Evolutionary conservation across 37 sponge, comb jelly and placozoan species (phyloP).

Genomic region (Lycopodina hypogea): DNA sequence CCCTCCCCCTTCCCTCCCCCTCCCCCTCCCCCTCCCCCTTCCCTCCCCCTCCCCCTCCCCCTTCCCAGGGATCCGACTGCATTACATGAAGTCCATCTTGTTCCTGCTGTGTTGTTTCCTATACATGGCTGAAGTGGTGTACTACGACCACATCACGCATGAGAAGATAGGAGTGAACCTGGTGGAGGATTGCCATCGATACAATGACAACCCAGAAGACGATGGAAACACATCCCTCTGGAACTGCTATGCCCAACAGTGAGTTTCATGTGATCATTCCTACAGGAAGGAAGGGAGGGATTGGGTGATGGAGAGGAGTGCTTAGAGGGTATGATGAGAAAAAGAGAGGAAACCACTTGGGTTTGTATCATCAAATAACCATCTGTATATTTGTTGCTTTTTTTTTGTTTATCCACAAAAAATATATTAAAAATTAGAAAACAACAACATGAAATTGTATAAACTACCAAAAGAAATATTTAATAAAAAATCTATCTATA

Average conservation of each 20-base stretch:
- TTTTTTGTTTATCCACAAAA: too few relatives aligned
- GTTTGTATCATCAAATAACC: too few relatives aligned
- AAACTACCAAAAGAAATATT: too few relatives aligned
- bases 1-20: too few relatives aligned
- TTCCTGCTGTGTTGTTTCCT: slow-evolving; percentile 26
- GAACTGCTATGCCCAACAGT: background rate
- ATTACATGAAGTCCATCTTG: slow-evolving; percentile 1
- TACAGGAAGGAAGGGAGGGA: background rate
- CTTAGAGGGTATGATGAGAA: too few relatives aligned
- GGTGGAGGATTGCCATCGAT: background rate
- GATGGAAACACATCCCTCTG: background rate
- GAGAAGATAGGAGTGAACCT: background rate
- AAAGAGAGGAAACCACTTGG: too few relatives aligned
- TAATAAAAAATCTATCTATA: too few relatives aligned
- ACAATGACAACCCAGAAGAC: background rate
- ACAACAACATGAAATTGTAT: too few relatives aligned
- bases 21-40: too few relatives aligned
- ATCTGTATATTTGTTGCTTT: too few relatives aligned
- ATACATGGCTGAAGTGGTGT: slow-evolving; percentile 41
- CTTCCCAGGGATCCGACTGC: slow-evolving; percentile 31
- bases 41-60: background rate
- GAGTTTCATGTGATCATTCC: background rate
- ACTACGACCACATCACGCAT: slow-evolving; percentile 15
- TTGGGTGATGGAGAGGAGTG: too few relatives aligned
- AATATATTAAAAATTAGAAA: too few relatives aligned